Evolutionary conservation across 1,140 invertebrate genomes (phyloP), one percentile per base, ranked within the genome.

Genomic region (Bombus soroeensis): DNA sequence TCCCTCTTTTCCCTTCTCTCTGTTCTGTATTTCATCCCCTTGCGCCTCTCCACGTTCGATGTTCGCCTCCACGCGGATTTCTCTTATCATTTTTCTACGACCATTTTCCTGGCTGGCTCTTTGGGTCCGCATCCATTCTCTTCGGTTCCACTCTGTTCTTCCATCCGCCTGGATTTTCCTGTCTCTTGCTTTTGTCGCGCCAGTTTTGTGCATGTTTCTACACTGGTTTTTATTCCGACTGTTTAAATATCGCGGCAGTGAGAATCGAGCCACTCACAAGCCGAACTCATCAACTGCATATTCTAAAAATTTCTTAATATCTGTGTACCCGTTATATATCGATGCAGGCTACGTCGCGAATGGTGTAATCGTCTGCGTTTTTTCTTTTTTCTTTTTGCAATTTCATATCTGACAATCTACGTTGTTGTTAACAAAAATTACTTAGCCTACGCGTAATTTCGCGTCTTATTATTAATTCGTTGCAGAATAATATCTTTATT

Each of bases 31-130:
- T 68, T 22, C 47, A 75, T 22, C 43, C 62, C 71, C 43, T 28
- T 18, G 66, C 70, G 37, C 41, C 47, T 22, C 25, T 25, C 32
- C 9, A 57, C 72, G 28, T 68, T 53, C 43, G 18, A 39, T 25
- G 22, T 34, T 57, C 43, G 34, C 73, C 53, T 41, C 39, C 22
- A 10, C 32, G 32, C 41, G 68, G 41, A 72, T 85, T 85, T 70
- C 75, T 73, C 41, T 39, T 47, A 32, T 28, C 53, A 76, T 43
- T 78, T 72, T 59, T 59, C 37, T 84, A 47, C 62, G 34, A 53
- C 66, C 41, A 43, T 79, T 84, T 57, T n/a, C 59, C 75, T 71
- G 37, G 53, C 76, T 37, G 53, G 59, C 59, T 28, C 47, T 71
- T 68, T 34, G 8, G 1, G 34, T 39, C 41, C 22, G 32, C 22